Evolutionary conservation across 2,113 vertebrate genomes (phyloP), one percentile per base, ranked within the genome.

Genomic region (Syrmaticus mikado): DNA sequence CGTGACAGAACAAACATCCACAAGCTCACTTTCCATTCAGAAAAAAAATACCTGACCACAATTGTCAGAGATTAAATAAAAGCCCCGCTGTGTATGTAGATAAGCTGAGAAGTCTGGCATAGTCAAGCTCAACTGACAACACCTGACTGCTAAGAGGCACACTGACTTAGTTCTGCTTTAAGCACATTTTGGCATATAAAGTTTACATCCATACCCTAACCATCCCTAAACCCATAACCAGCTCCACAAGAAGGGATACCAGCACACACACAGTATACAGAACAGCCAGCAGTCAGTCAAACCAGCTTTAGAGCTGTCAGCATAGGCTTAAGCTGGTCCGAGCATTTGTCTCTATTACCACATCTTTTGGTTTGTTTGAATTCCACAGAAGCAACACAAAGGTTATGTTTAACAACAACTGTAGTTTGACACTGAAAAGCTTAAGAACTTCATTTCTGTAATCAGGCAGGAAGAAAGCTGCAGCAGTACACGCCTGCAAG

Each of bases 361-460:
- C 85, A 77, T 83, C 79, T 36, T 46, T 11, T 15, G 38, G 28
- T 94, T 82, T 85, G 78, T 89, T 65, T 81, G 46, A 91, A 92
- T 93, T 91, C 85, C 94, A 91, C 27, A 89, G 64, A 85, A 80
- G 87, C 68, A 91, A 93, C 6, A 43, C 93, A 89, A 89, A 96
- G 91, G 91, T 92, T 96, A 46, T 80, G 64, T 92, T 92, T 91
- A 93, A 67, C 74, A 82, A 94, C 91, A 74, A 80, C 85, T 53
- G 38, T 24, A 82, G 76, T 45, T 74, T 81, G 79, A 87, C 87
- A 82, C 64, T 2, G 4, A 83, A 46, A 82, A 91, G 76, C 60
- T 82, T 45, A 76, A 73, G 30, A 74, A 71, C 13, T 36, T 89
- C 1, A 7, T 79, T 73, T 79, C 66, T 36, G 57, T 86, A 65